These are phyloP conservation scores for Erebia palarica DNA, from an alignment of 2,888 invertebrate genomes.

Conservation along the genomic window DNA sequence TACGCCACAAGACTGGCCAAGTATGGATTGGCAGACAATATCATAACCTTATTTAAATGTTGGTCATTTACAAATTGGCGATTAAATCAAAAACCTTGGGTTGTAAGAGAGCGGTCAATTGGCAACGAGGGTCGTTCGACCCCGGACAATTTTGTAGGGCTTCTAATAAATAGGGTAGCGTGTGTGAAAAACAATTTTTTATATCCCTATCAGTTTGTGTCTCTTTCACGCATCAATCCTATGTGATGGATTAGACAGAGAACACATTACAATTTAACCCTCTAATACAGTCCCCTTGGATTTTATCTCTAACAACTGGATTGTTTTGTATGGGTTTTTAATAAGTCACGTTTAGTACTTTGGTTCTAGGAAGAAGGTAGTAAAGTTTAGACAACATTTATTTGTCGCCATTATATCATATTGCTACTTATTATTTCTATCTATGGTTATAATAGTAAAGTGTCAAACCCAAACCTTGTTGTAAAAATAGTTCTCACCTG, in stretches of 20 bases:
- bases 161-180: conserved; percentile 24
- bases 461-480: no score
- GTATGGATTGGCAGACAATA: no score
- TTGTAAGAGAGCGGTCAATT: conserved; percentile 15
- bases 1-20: no score
- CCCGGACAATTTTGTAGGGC: conserved; percentile 16
- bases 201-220: conserved; percentile 17
- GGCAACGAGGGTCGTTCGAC: conserved; percentile 10
- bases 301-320: conserved; percentile 8
- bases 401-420: no score
- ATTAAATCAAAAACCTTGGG: conserved; percentile 17
- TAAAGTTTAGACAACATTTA: no score
- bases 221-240: conserved; percentile 21
- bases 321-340: background rate
- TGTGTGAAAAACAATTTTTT: conserved; percentile 23
- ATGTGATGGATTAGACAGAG: background rate
- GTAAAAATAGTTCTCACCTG: no score
- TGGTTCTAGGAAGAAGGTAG: background rate
- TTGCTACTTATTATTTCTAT: no score
- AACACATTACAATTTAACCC: conserved; percentile 11
- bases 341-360: background rate
- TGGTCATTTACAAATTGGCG: conserved; percentile 7
- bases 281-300: conserved; percentile 15
- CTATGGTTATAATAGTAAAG: no score
- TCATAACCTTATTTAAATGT: background rate